Base-by-base conservation (phyloP, 1,140 invertebrate species). In the Trachymyrmex septentrionalis region DNA sequence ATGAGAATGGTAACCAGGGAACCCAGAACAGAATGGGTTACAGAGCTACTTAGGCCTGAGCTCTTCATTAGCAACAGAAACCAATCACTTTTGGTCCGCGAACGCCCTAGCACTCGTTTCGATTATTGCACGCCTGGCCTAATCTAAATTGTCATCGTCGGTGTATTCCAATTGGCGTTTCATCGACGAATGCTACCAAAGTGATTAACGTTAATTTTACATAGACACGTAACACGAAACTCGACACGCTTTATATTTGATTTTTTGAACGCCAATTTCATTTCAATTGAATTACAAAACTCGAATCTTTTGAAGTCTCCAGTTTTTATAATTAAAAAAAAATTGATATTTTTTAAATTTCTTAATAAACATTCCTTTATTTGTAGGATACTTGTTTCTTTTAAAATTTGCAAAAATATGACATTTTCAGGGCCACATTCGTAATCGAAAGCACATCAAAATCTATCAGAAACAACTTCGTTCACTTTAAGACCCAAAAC, bases 31-130 rank as follows among this genome's bases (percentile, higher is more conserved):
- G 89, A 91, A 89, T 85, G 90, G 88, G 77, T 93, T 91, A 92
- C 87, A 88, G 91, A 12, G 89, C 92, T 93, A 93, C 90, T 93
- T 92, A 93, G 87, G 78, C 88, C 89, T 92, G 91, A 93, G 92
- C 92, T 92, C 92, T 93, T 93, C 92, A 93, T 93, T 93, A 93
- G 92, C 86, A 86, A 91, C 87, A 64, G 55, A 86, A 86, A 85
- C 89, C 90, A 92, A 91, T 91, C 89, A 88, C 77, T 85, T 78
- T 78, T 81, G 44, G 72, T 53, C 86, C 50, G 75, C 53, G 85
- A 53, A 44, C 57, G 55, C 53, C 10, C 69, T 61, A 38, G 24
- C 81, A 77, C 48, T 85, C 73, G 86, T 90, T 89, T 90, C 86
- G 80, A 89, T 90, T 87, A 89, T 87, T 89, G 88, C 63, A 14